Conservation (phyloP, 2,797 vertebrate species). For the Amazona ochrocephala region DNA sequence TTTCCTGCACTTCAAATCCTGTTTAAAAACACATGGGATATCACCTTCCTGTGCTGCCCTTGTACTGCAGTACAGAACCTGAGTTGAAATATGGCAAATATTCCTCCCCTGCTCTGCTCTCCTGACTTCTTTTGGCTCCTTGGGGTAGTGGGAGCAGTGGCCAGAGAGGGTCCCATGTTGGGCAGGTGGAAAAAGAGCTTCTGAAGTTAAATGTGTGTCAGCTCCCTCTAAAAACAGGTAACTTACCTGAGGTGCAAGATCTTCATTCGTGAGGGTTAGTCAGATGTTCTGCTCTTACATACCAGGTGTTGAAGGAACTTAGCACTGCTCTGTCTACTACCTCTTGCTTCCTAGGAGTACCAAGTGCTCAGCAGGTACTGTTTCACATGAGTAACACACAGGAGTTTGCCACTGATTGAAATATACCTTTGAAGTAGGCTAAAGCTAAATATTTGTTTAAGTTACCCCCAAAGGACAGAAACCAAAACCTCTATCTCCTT, state of each 20-base stretch:
- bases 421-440: neutral
- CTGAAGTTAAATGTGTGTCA: neutral
- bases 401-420: neutral
- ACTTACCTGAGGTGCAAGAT: neutral
- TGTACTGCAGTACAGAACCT: neutral
- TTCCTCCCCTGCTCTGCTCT: neutral
- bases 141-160: neutral
- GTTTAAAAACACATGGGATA: neutral
- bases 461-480: neutral
- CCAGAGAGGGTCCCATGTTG: neutral
- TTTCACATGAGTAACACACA: neutral
- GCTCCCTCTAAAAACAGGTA: neutral
- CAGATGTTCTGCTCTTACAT: neutral
- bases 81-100: neutral
- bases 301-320: neutral
- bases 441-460: neutral
- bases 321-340: neutral
- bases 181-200: neutral
- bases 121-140: neutral
- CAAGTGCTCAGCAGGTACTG: neutral
- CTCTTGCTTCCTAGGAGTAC: neutral
- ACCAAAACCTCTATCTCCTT: neutral
- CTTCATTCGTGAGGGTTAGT: neutral
- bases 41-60: neutral
- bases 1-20: conserved; percentile 23